Evolutionary conservation across 2,113 vertebrate species (phyloP).

Genomic region (Aspiorhynchus laticeps): DNA sequence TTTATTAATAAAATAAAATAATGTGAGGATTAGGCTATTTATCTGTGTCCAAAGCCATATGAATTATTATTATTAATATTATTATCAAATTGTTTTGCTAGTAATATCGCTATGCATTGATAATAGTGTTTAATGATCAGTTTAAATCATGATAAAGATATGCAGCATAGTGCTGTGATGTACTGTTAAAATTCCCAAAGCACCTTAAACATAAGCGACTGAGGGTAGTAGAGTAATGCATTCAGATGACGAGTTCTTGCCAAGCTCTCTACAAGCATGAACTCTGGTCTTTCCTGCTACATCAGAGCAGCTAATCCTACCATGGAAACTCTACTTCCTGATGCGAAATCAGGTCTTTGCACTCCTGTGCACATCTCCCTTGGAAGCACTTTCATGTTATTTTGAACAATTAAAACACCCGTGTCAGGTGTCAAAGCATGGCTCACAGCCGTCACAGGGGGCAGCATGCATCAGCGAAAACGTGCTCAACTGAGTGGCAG

Average conservation of each 20-base stretch:
- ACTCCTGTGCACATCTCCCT: not conserved
- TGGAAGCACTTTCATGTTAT: conserved; percentile 22
- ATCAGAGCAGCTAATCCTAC: conserved; percentile 40
- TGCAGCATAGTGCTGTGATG: not conserved
- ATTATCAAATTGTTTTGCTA: not conserved
- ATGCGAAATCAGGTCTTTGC: conserved; percentile 15
- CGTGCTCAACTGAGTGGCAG: not conserved
- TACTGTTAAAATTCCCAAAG: not conserved
- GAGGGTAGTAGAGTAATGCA: not conserved
- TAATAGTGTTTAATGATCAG: too few species aligned
- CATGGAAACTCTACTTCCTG: conserved; percentile 12
- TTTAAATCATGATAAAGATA: not conserved
- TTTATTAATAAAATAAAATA: too few species aligned
- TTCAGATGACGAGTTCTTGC: conserved; percentile 13
- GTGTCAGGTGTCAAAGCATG: conserved; percentile 38
- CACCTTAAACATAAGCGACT: not conserved
- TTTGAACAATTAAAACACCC: conserved; percentile 4
- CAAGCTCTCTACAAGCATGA: not conserved
- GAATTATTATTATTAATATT: not conserved
- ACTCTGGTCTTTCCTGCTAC: conserved; percentile 20
- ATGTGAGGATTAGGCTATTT: too few species aligned
- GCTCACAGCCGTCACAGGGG: not conserved
- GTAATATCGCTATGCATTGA: not conserved
- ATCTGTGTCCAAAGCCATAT: too few species aligned
- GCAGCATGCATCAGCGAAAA: conserved; percentile 35